These are phyloP conservation scores for Ancistrus triradiatus DNA, from an alignment of 2,113 vertebrate genomes.

Conservation along the genomic window DNA sequence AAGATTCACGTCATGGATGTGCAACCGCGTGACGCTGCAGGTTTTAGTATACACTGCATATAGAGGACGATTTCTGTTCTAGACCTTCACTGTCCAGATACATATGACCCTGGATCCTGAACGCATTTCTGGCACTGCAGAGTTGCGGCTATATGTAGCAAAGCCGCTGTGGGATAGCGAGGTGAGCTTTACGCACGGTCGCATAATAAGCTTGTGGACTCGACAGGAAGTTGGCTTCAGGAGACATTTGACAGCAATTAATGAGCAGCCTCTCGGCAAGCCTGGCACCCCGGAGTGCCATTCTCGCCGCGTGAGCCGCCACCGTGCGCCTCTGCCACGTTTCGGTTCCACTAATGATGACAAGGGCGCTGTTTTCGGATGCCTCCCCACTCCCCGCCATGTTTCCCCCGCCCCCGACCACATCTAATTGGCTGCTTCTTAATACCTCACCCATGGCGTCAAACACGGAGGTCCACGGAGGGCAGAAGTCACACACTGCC, in stretches of 20 bases:
- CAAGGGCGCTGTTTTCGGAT: conserved; percentile 2
- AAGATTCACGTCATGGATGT: too few relatives aligned
- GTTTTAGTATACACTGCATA: too few relatives aligned
- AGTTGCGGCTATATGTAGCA: too few relatives aligned
- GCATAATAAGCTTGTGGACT: conserved; percentile 1
- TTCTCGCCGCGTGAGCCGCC: not conserved
- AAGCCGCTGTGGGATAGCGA: not conserved
- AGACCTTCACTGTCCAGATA: too few relatives aligned
- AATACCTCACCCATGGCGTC: conserved; percentile 29
- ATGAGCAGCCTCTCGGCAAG: conserved; percentile 18
- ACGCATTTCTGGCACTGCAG: too few relatives aligned
- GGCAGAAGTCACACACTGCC: conserved; percentile 56
- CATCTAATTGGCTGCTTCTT: conserved; percentile 59
- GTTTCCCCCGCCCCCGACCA: not conserved
- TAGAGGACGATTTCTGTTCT: too few relatives aligned
- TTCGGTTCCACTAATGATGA: conserved; percentile 22
- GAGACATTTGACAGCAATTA: conserved; percentile 37
- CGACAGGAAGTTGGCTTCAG: conserved; percentile 15
- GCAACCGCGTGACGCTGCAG: too few relatives aligned
- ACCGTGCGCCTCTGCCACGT: not conserved
- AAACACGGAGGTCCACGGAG: conserved; percentile 47
- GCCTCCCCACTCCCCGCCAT: conserved; percentile 1
- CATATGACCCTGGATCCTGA: too few relatives aligned
- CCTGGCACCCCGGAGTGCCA: not conserved
- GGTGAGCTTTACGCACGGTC: conserved; percentile 20